phyloP scores from a whole-genome alignment of 1,140 invertebrate genomes.

The Aphidius ervi region DNA sequence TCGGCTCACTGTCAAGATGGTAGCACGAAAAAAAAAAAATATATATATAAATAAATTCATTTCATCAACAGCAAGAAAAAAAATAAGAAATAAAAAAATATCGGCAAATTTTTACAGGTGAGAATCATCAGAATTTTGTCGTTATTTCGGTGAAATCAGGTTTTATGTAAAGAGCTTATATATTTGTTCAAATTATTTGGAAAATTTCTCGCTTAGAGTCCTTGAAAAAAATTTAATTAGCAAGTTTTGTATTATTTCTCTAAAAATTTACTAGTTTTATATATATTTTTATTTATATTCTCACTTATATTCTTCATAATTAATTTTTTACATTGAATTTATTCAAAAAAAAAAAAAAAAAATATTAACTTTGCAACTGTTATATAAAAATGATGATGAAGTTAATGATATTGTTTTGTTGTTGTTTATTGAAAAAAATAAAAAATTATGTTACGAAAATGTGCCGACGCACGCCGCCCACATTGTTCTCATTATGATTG shows the following conservation, averaged over 20 bases:
- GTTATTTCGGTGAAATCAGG: constrained; percentile 1
- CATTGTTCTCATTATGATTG: background rate
- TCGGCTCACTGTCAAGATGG: background rate
- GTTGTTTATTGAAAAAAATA: too few relatives aligned
- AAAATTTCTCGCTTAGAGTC: constrained; percentile 9
- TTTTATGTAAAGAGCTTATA: background rate
- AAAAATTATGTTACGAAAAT: background rate
- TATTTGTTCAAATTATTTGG: constrained; percentile 21
- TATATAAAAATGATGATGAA: too few relatives aligned
- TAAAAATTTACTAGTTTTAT: too few relatives aligned
- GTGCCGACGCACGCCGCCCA: constrained; percentile 1
- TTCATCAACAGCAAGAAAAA: background rate
- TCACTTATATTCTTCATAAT: too few relatives aligned
- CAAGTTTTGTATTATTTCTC: background rate
- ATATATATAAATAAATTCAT: constrained; percentile 15
- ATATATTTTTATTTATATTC: too few relatives aligned
- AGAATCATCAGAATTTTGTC: background rate
- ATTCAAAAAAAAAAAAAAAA: too few relatives aligned
- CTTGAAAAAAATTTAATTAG: background rate
- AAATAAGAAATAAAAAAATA: background rate
- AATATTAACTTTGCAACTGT: too few relatives aligned
- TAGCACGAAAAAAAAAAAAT: constrained; percentile 4
- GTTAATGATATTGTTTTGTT: too few relatives aligned
- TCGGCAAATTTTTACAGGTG: background rate
- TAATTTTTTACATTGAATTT: too few relatives aligned